Evolutionary conservation across 2,888 invertebrate species (phyloP).

Genomic region (Agonopterix alstromeriana): DNA sequence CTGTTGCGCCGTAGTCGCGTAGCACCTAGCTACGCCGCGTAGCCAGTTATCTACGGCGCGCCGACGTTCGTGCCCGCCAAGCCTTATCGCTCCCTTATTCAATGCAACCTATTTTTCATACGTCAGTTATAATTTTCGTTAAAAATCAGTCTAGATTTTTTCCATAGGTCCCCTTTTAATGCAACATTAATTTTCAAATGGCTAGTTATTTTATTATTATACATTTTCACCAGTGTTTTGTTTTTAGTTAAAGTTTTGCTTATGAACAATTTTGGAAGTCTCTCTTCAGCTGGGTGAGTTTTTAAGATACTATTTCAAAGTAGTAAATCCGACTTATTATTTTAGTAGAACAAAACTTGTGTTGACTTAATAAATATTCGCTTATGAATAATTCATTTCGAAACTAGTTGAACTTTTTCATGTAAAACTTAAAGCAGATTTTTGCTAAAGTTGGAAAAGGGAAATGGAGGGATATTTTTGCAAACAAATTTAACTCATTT

Average conservation of each 20-base stretch:
- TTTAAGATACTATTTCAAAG: background rate
- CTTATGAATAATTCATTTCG: background rate
- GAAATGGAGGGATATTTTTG: background rate
- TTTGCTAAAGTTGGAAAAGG: background rate
- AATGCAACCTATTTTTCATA: slow-evolving; percentile 36
- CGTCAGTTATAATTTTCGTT: slow-evolving; percentile 12
- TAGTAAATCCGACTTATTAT: background rate
- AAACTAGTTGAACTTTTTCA: background rate
- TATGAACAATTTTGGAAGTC: background rate
- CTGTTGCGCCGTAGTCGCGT: slow-evolving; percentile 56
- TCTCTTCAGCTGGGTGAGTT: background rate
- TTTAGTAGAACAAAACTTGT: background rate
- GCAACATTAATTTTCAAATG: background rate
- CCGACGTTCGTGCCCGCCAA: slow-evolving; percentile 55
- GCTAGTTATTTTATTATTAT: background rate
- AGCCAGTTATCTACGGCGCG: slow-evolving; percentile 55
- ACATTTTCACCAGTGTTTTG: background rate
- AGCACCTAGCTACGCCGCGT: slow-evolving; percentile 22
- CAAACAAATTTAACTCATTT: background rate
- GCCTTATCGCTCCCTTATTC: slow-evolving; percentile 25
- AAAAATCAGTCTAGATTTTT: background rate
- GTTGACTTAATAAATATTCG: background rate
- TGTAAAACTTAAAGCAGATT: background rate
- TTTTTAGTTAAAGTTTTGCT: background rate
- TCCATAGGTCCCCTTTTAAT: background rate